These are phyloP conservation scores for Cavia aperea DNA, from an alignment of 2,113 vertebrate genomes.

Conservation along the genomic window DNA sequence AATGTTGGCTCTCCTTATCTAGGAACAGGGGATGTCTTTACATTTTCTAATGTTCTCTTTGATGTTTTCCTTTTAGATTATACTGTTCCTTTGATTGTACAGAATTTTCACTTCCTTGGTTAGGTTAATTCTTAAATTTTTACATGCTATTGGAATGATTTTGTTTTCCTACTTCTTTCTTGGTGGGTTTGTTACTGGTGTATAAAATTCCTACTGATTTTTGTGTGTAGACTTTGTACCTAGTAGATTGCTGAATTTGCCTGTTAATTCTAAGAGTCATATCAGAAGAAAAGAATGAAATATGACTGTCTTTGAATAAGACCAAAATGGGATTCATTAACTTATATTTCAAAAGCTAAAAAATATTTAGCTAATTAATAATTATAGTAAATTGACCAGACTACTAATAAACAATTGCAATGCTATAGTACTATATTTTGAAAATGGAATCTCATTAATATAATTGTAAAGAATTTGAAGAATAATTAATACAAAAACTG, in stretches of 20 bases:
- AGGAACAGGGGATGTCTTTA: background rate
- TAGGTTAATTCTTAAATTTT: background rate
- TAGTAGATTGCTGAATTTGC: background rate
- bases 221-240: background rate
- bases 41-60: background rate
- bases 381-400: background rate
- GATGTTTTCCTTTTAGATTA: background rate
- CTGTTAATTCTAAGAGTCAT: background rate
- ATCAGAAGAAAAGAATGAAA: background rate
- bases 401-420: background rate
- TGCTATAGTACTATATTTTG: background rate
- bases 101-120: background rate
- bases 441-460: background rate
- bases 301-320: background rate
- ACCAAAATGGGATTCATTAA: background rate
- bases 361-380: background rate
- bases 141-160: background rate
- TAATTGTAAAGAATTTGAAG: background rate
- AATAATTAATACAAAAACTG: background rate
- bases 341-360: slow-evolving; percentile 11
- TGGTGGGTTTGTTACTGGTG: background rate
- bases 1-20: background rate
- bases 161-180: background rate
- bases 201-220: background rate
- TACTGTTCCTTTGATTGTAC: background rate